phyloP scores from a whole-genome alignment of 2,888 invertebrate species.

The Cyaniris semiargus region DNA sequence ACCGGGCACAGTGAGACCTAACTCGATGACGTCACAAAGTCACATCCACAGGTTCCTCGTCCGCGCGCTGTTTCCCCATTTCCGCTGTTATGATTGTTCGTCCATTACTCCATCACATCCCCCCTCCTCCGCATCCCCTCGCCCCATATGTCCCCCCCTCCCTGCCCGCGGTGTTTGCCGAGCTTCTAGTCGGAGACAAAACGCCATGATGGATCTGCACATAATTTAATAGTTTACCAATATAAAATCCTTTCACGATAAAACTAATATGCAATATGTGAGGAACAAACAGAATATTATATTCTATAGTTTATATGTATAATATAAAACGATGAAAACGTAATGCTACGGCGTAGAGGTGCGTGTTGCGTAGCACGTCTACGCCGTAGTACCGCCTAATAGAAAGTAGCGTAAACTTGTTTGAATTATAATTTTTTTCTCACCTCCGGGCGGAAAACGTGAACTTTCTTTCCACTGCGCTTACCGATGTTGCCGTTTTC shows the following conservation, averaged over 20 bases:
- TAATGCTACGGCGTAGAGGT: too few species aligned
- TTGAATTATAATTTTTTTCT: too few species aligned
- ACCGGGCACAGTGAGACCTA: too few species aligned
- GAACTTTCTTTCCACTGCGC: too few species aligned
- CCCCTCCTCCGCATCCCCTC: neutral
- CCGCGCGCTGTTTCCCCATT: neutral
- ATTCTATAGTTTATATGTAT: too few species aligned
- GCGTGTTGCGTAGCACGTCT: neutral
- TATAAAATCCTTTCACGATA: slow-evolving; percentile 10
- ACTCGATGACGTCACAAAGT: too few species aligned
- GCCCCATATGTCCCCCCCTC: neutral
- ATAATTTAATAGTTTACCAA: slow-evolving; percentile 17
- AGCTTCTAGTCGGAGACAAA: slow-evolving; percentile 15
- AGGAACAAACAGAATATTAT: neutral
- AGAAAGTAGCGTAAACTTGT: too few species aligned
- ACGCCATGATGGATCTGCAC: slow-evolving; percentile 3
- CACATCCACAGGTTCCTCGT: neutral
- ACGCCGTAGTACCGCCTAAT: neutral
- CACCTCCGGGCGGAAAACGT: too few species aligned
- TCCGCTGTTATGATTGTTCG: slow-evolving; percentile 12
- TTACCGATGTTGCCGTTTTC: too few species aligned
- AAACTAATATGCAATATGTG: neutral
- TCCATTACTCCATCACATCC: neutral
- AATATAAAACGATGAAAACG: too few species aligned
- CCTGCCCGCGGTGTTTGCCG: neutral